These are phyloP conservation scores for Rhinogobius similis DNA, from an alignment of 2,113 vertebrate genomes.

Conservation along the genomic window DNA sequence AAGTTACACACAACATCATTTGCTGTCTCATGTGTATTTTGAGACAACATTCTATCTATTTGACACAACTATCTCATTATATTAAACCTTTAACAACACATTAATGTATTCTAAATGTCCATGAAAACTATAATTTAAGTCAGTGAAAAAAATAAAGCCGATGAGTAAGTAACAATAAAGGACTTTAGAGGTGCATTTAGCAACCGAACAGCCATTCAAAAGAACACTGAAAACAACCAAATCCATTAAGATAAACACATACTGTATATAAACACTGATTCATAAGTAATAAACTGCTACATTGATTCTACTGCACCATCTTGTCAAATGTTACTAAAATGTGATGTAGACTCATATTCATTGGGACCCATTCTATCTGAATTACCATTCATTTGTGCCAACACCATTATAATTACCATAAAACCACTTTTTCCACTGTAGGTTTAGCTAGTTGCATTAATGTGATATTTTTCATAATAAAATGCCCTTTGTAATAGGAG, in stretches of 20 bases:
- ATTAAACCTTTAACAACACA: not conserved
- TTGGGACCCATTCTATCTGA: not conserved
- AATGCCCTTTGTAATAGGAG: constrained; percentile 1
- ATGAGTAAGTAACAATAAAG: no score
- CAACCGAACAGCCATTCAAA: no score
- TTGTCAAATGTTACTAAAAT: not conserved
- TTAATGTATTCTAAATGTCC: no score
- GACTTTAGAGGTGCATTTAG: no score
- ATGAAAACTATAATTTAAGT: no score
- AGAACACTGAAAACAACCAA: no score
- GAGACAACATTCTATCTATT: no score
- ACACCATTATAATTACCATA: not conserved
- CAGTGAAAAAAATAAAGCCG: no score
- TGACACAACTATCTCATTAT: not conserved
- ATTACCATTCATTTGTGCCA: not conserved
- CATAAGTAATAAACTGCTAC: no score
- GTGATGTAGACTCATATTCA: not conserved
- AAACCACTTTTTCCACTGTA: not conserved
- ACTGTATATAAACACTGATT: no score
- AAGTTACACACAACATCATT: not conserved
- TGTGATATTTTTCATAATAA: not conserved
- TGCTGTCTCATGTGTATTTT: not conserved
- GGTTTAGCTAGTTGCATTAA: not conserved
- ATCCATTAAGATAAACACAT: no score
- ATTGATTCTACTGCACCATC: no score